Evolutionary conservation across 2,888 invertebrate genomes (phyloP).

Genomic region (Epinotia demarniana): DNA sequence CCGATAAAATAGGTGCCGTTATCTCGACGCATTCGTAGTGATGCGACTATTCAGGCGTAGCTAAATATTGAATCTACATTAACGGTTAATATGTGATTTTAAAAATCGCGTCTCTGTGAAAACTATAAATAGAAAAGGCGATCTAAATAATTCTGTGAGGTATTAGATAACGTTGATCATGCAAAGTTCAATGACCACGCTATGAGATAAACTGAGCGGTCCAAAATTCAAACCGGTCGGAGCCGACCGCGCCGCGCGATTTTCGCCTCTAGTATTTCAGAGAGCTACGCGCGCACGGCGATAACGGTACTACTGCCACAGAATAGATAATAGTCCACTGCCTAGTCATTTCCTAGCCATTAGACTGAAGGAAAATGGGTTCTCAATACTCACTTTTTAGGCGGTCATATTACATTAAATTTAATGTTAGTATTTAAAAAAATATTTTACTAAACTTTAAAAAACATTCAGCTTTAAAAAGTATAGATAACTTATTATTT

Average conservation of each 20-base stretch:
- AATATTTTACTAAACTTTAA: too few relatives aligned
- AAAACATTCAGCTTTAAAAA: too few relatives aligned
- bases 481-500: too few relatives aligned
- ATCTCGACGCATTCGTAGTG: slow-evolving; percentile 10
- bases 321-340: too few relatives aligned
- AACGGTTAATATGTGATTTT: not conserved
- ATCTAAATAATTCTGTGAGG: not conserved
- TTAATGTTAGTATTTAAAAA: too few relatives aligned
- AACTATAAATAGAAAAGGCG: slow-evolving; percentile 11
- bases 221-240: slow-evolving; percentile 12
- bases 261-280: not conserved
- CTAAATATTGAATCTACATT: slow-evolving; percentile 28
- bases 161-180: not conserved
- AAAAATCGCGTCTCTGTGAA: not conserved
- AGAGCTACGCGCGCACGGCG: not conserved
- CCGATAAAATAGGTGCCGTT: slow-evolving; percentile 22
- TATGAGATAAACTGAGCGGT: not conserved
- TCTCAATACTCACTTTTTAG: not conserved
- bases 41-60: slow-evolving; percentile 36
- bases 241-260: not conserved
- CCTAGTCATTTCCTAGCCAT: too few relatives aligned
- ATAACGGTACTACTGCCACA: not conserved
- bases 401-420: not conserved
- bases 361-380: too few relatives aligned
- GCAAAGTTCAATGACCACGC: slow-evolving; percentile 24